A percentile compares a stretch with the other conserved stretches of the same genome.
Conservation (phyloP, 2,797 vertebrate species). For the Euphonia xanthogaster region DNA sequence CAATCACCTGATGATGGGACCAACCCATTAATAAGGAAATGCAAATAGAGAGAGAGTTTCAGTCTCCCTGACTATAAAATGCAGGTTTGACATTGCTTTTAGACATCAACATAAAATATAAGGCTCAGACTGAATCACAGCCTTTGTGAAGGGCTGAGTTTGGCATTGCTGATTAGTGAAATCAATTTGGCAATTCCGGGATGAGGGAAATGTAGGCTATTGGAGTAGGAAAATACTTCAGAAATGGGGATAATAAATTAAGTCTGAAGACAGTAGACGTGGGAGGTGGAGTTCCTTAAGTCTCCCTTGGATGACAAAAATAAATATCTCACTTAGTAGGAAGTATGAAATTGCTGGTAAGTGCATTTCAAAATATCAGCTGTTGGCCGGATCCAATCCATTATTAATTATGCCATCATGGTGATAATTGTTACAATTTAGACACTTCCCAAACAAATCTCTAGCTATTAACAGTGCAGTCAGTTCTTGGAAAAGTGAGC, state of each 20-base stretch:
- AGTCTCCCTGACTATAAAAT: not conserved
- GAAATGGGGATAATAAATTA: not conserved
- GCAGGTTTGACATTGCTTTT: not conserved
- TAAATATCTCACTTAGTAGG: not conserved
- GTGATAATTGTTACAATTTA: not conserved
- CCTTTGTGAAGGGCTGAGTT: not conserved
- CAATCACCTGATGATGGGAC: not conserved
- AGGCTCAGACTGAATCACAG: not conserved
- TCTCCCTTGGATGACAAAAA: not conserved
- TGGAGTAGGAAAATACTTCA: not conserved
- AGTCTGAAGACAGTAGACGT: not conserved
- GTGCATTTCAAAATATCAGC: not conserved
- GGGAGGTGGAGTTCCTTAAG: not conserved
- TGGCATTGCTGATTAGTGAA: not conserved
- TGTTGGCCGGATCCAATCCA: not conserved
- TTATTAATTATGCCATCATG: conserved; percentile 7
- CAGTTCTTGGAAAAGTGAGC: not conserved
- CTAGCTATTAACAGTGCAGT: not conserved
- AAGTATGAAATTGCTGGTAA: not conserved
- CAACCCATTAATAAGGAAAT: not conserved
- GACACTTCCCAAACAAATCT: not conserved
- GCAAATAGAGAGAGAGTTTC: not conserved
- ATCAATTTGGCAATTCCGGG: not conserved
- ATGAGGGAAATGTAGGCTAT: not conserved
- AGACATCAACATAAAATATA: not conserved